phyloP scores from a whole-genome alignment of 2,797 vertebrate species.

The Tamandua tetradactyla region DNA sequence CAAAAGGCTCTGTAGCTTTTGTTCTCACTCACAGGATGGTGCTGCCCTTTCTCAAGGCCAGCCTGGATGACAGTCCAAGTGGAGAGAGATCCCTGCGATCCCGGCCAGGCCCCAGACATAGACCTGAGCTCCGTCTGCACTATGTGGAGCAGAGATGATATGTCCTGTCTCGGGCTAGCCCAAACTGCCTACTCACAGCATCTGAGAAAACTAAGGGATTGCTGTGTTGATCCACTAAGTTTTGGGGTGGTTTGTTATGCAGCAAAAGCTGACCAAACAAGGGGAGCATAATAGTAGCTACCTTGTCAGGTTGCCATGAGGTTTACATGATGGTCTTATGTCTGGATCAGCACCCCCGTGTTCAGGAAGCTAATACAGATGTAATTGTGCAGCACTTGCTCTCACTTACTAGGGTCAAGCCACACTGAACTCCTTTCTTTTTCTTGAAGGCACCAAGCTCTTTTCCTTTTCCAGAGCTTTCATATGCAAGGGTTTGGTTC shows the following conservation, averaged over 20 bases:
- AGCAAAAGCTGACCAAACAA: background rate
- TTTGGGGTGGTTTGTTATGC: background rate
- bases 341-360: accelerated
- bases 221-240: background rate
- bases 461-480: background rate
- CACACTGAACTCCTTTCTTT: background rate
- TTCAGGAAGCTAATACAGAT: background rate
- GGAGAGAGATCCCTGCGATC: background rate
- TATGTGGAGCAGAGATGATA: background rate
- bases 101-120: background rate
- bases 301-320: background rate
- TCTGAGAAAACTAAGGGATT: background rate
- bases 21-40: background rate
- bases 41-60: background rate
- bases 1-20: background rate
- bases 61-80: background rate
- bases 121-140: background rate
- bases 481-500: background rate
- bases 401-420: background rate
- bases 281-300: background rate
- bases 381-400: background rate
- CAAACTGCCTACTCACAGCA: too few species aligned
- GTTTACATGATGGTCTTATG: background rate
- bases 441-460: background rate
- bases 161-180: background rate